These are phyloP conservation scores for Lottia gigantea DNA, from an alignment of 2,888 invertebrate genomes.

Conservation along the genomic window DNA sequence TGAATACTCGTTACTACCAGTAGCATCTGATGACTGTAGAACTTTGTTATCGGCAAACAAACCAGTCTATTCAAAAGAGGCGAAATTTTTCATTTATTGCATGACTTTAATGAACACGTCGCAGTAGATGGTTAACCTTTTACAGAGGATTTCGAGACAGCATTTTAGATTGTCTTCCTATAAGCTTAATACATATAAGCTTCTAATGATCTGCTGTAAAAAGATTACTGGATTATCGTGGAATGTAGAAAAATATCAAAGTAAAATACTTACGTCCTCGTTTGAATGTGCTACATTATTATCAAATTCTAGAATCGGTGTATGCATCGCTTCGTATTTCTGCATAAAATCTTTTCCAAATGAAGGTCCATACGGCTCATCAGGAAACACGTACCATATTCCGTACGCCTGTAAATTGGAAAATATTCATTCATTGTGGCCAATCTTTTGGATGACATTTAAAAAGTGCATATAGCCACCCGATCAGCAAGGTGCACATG, in stretches of 20 bases:
- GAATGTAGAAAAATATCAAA: too few relatives aligned
- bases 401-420: conserved; percentile 24
- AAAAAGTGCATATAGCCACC: too few relatives aligned
- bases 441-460: too few relatives aligned
- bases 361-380: conserved; percentile 22
- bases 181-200: too few relatives aligned
- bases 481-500: too few relatives aligned
- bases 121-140: too few relatives aligned
- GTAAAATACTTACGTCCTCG: conserved; percentile 9
- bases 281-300: conserved; percentile 45
- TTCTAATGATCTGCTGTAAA: background rate
- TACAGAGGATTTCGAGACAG: too few relatives aligned
- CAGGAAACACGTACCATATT: conserved; percentile 27
- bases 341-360: conserved; percentile 25
- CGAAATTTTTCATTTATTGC: too few relatives aligned
- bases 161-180: too few relatives aligned
- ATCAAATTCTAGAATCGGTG: conserved; percentile 36
- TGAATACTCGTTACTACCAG: background rate
- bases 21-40: background rate
- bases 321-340: conserved; percentile 32
- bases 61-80: background rate
- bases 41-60: background rate
- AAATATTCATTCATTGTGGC: too few relatives aligned
- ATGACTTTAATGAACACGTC: too few relatives aligned
- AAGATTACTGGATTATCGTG: background rate